Evolutionary conservation across 2,888 invertebrate species (phyloP), one percentile per base, ranked within the genome.

Genomic region (Agonopterix subpropinquella): DNA sequence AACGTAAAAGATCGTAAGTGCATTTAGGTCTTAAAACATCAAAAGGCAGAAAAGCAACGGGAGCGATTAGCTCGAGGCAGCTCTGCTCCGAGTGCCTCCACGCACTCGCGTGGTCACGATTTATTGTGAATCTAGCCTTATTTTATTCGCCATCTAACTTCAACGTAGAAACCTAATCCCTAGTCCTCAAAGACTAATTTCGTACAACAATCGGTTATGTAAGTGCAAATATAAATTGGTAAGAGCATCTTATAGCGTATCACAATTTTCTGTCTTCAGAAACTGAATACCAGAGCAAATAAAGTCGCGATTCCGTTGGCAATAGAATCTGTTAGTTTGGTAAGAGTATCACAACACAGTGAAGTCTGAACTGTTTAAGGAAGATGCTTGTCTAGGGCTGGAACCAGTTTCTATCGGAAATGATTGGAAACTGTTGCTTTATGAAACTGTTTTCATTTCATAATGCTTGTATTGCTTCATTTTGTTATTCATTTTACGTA

Each of bases 61-160:
- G 66, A 86, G 86, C 85, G 82, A 77, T 80, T 80, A 67, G 79
- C 85, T 77, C 56, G 57, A 61, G 81, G 86, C 84, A 61, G 63
- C 64, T 64, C 70, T 70, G 63, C 64, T 64, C 70, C 70, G 71
- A 28, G 41, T 49, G 47, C 52, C 47, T 41, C 52, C 52, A 52
- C 52, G 52, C 52, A 52, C 47, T 47, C 42, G 74, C 76, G 69
- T 73, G 73, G 74, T 83, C 85, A 86, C 85, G 84, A 85, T 77
- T 83, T 75, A 79, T 76, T 68, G 67, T 70, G 67, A 67, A 65
- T 64, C 61, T 57, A 65, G 28, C 70, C 73, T 62, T 52, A 51
- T 54, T 52, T 55, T 63, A 66, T 61, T 57, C 59, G 63, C 60
- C 59, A 60, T 42, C 10, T 11, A 65, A 58, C 63, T 36, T 54